A percentile compares a stretch with the other conserved stretches of the same genome.
Conservation (phyloP, 2,113 vertebrate species). For the Etheostoma cragini region DNA sequence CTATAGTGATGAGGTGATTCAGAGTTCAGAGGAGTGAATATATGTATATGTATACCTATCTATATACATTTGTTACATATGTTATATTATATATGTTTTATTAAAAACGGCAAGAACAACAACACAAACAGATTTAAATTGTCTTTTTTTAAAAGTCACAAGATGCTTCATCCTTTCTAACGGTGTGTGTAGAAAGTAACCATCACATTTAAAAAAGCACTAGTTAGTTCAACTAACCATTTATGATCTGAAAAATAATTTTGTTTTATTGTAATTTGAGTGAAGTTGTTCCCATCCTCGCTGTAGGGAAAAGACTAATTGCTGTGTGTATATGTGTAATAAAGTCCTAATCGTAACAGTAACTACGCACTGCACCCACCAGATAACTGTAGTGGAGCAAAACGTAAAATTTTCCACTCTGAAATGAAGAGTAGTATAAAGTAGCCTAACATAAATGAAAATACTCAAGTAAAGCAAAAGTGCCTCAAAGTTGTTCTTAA, state of each 20-base stretch:
- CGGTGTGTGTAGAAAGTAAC: too few species aligned
- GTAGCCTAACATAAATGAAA: not conserved
- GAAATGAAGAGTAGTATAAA: not conserved
- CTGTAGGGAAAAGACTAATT: not conserved
- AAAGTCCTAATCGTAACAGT: not conserved
- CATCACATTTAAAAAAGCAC: too few species aligned
- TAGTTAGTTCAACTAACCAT: not conserved
- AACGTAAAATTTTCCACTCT: not conserved
- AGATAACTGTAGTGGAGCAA: not conserved
- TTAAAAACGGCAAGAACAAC: not conserved
- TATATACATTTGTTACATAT: too few species aligned
- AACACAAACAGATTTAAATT: constrained; percentile 5
- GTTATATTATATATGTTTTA: too few species aligned
- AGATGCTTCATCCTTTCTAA: not conserved
- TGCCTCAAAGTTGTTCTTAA: not conserved
- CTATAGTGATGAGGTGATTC: constrained; percentile 48
- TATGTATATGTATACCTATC: too few species aligned
- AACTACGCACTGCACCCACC: not conserved
- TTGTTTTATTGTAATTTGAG: not conserved
- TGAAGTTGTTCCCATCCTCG: too few species aligned
- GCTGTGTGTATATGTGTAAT: too few species aligned
- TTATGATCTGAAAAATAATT: not conserved
- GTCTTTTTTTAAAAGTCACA: not conserved
- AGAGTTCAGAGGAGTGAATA: constrained; percentile 46
- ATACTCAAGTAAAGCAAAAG: not conserved